Evolutionary conservation across 35 echinoderm and acorn worm species (phyloP), one percentile per base, ranked within the genome.

Genomic region (Diadema setosum): DNA sequence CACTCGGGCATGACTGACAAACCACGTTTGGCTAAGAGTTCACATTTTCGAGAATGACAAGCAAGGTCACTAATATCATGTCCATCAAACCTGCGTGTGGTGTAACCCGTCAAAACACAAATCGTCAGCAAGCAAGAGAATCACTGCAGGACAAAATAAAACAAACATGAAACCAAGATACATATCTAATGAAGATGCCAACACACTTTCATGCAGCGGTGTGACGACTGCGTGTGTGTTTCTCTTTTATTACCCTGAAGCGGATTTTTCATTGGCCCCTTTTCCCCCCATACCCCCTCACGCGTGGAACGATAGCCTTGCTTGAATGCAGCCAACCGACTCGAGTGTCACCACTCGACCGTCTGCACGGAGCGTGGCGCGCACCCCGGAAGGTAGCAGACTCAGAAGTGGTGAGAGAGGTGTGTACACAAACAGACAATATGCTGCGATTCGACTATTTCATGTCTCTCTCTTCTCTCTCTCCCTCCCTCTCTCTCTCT

Each of bases 301-400:
- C 27, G 73, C 34, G 35, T 39, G 73, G 35, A 78, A 78, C 44
- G 73, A 78, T 42, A 78, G 73, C 39, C 37, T 78, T 41, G 73
- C 73, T 78, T 23, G 73, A 78, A 36, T 78, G 73, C 34, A 36
- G 44, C 34, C 73, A 78, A 36, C 35, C 11, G 30, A 41, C 73
- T 78, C 73, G 44, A 78, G 73, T 78, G 37, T 78, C 73, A 36
- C 35, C 73, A 78, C 73, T 78, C 73, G 73, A 78, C 27, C 35
- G 73, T 41, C 20, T 78, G 39, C n/a, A 15, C 37, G 35, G 24
- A 67, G 63, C 63, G 63, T 33, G 63, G 63, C 37, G 73, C 35
- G 35, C 29, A 78, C 73, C 73, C 40, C 73, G 73, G 73, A 41
- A 33, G 40, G 73, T 44, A 21, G 73, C 37, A 41, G 73, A 78